Evolutionary conservation across 2,797 vertebrate species (phyloP), one percentile per base, ranked within the genome.

Genomic region (Eospalax fontanierii): DNA sequence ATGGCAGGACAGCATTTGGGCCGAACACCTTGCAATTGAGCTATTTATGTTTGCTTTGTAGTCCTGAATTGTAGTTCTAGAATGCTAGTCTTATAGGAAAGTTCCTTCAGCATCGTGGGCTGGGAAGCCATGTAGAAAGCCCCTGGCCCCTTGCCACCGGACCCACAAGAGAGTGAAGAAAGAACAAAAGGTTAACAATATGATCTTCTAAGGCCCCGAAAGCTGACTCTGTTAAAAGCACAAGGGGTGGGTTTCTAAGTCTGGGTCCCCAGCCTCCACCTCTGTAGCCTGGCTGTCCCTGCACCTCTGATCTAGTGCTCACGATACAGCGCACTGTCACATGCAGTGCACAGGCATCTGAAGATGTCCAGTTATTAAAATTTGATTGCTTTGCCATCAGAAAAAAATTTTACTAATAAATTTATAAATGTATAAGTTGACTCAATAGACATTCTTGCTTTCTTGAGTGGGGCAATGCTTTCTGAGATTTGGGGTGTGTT

Each of bases 221-320:
- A 68, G 59, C n/a, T 4, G 4, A n/a, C 70, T n/a, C 46, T 57
- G 3, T 74, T 57, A 4, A 21, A 22, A 38, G 46, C 30, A 18
- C 50, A 26, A 14, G 43, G 38, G 0, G 0, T 0, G 15, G n/a
- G 24, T 30, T 43, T 3, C 33, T 74, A 11, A 14, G 6, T 7
- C 2, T 18, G 0, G 54, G 1, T 19, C 18, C 65, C 6, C 38
- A 21, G 24, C 26, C 2, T 4, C 1, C 8, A 24, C 8, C 6
- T 1, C 0, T 6, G 5, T 24, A 22, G 1, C 14, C 46, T 46
- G 22, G 26, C 74, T 4, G 6, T 8, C 24, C 28, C 80, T 30
- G 35, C 3, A 14, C 30, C 50, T 70, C 54, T n/a, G 33, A 10
- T 26, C 4, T 28, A 14, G 15, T 46, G 8, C 3, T 1, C 21